phyloP scores from a whole-genome alignment of 2,113 vertebrate species.

The Fulmarus glacialis region DNA sequence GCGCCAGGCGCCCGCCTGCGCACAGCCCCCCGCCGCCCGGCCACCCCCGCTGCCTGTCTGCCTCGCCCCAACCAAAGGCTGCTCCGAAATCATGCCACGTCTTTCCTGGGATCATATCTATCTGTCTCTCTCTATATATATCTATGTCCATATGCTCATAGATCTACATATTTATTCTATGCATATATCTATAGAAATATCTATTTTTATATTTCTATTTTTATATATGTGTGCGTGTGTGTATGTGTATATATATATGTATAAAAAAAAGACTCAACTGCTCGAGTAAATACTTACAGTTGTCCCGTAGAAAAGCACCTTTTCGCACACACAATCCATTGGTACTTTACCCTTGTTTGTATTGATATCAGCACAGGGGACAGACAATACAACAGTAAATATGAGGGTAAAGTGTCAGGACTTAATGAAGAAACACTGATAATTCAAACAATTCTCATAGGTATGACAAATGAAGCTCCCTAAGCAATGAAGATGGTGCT shows the following conservation, averaged over 20 bases:
- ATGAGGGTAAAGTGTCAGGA: not conserved
- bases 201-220: not conserved
- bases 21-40: not conserved
- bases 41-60: rapidly evolving
- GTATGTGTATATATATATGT: rapidly evolving
- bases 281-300: not conserved
- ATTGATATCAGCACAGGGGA: not conserved
- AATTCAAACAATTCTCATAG: not conserved
- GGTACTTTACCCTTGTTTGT: not conserved
- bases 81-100: rapidly evolving
- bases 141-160: not conserved
- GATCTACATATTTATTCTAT: not conserved
- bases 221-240: too few relatives aligned
- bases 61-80: too few relatives aligned
- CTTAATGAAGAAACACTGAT: not conserved
- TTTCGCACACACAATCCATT: not conserved
- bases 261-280: too few relatives aligned
- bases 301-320: not conserved
- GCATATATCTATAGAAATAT: too few relatives aligned
- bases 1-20: not conserved
- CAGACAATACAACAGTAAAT: not conserved
- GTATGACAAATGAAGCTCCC: not conserved
- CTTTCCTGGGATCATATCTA: not conserved
- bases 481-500: not conserved
- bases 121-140: too few relatives aligned